A percentile compares a stretch with the other conserved stretches of the same genome.
phyloP scores from a whole-genome alignment of 2,888 invertebrate species.

The Oasisia sp. region DNA sequence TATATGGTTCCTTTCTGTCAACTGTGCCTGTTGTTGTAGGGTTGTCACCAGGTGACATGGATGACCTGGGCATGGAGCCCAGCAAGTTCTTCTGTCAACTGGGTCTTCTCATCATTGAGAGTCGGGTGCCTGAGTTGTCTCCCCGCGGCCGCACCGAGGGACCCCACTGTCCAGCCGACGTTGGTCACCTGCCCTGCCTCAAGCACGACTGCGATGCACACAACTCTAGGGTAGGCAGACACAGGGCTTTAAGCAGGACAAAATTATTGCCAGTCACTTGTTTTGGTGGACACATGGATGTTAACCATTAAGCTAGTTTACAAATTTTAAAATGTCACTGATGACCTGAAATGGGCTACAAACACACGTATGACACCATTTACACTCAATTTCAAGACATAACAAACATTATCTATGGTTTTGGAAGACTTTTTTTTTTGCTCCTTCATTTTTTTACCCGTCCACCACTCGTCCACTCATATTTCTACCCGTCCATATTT shows the following conservation, averaged over 20 bases:
- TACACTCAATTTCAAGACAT: no score
- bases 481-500: no score
- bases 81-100: conserved; percentile 67
- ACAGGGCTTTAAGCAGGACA: neutral
- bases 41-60: neutral
- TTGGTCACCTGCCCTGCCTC: conserved; percentile 56
- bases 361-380: no score
- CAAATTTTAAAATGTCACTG: no score
- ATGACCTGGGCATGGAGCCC: conserved; percentile 1
- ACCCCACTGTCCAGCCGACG: conserved; percentile 72
- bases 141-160: conserved; percentile 76
- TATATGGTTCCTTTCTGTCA: neutral
- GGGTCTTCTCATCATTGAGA: conserved; percentile 74
- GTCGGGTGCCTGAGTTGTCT: conserved; percentile 69
- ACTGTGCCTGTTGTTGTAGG: neutral
- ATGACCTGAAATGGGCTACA: no score
- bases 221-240: conserved; percentile 50
- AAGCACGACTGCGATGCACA: conserved; percentile 60
- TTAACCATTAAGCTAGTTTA: no score
- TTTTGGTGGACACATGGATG: no score
- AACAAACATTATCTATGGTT: no score
- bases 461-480: no score
- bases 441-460: no score
- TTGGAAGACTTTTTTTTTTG: no score
- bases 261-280: no score